These are phyloP conservation scores for Patiria miniata DNA, from an alignment of 35 echinoderm and acorn worm genomes.

Conservation along the genomic window DNA sequence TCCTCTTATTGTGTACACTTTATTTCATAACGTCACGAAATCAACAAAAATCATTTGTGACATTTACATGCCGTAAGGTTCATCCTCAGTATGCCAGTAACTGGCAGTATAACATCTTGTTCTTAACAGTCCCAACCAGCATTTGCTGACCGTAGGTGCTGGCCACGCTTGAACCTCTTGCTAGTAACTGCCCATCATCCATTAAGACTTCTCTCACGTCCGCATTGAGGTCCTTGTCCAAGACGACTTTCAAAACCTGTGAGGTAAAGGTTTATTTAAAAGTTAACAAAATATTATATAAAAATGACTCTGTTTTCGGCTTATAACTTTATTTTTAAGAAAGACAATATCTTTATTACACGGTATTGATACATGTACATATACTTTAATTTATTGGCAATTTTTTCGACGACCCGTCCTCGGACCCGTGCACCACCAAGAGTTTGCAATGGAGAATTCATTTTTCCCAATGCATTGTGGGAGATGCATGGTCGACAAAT, in stretches of 20 bases:
- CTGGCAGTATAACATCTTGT: constrained; percentile 43
- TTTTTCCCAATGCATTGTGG: no score
- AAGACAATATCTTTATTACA: not conserved
- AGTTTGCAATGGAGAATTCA: no score
- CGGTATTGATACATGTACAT: not conserved
- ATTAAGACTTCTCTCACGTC: constrained; percentile 60
- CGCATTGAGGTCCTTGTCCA: constrained; percentile 52
- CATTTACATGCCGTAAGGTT: no score
- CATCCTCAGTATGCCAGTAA: not conserved
- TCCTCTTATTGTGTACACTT: no score
- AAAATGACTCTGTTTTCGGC: not conserved
- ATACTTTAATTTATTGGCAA: not conserved
- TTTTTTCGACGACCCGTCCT: not conserved
- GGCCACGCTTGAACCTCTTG: constrained; percentile 56
- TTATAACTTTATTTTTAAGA: not conserved
- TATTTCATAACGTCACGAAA: no score
- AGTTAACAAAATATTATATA: not conserved
- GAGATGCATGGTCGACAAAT: no score
- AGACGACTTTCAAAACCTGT: constrained; percentile 49
- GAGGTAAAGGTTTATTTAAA: not conserved
- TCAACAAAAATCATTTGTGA: no score
- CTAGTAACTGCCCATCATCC: constrained; percentile 56
- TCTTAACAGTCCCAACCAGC: constrained; percentile 59
- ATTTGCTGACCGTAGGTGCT: constrained; percentile 51
- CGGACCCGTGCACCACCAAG: not conserved